Conservation (phyloP, 2,113 vertebrate genomes). For the Falco punctatus region DNA sequence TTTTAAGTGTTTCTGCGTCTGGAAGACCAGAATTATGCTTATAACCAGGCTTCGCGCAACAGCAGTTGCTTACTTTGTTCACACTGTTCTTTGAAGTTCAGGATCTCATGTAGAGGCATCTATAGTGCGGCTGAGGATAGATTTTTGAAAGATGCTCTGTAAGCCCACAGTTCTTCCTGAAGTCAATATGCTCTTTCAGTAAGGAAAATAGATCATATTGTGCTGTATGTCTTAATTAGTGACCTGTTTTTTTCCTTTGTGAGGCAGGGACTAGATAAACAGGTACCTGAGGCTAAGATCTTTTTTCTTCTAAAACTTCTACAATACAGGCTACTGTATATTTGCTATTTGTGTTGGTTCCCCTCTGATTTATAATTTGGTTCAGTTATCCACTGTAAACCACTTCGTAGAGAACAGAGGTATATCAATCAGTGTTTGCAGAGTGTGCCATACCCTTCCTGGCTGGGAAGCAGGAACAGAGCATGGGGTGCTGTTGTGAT, state of each 20-base stretch:
- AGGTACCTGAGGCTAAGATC: background rate
- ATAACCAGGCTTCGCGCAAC: background rate
- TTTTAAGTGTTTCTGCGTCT: background rate
- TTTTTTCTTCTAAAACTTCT: background rate
- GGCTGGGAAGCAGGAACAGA: constrained; percentile 6
- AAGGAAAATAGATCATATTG: background rate
- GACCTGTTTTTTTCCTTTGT: background rate
- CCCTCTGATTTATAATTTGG: background rate
- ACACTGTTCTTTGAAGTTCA: background rate
- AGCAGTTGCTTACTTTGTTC: background rate
- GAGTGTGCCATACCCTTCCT: constrained; percentile 18
- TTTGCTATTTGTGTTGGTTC: background rate
- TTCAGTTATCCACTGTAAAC: background rate
- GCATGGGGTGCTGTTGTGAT: constrained; percentile 9
- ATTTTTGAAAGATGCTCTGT: background rate
- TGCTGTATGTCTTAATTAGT: background rate
- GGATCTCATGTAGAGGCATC: background rate
- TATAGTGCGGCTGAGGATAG: background rate
- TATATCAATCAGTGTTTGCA: constrained; percentile 8
- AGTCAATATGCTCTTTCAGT: background rate
- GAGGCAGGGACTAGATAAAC: background rate
- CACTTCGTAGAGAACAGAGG: background rate
- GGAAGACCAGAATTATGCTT: background rate
- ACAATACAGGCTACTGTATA: background rate
- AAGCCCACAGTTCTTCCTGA: background rate